A percentile compares a stretch with the other conserved stretches of the same genome.
Evolutionary conservation across 2,113 vertebrate genomes (phyloP).

Genomic region (Etheostoma spectabile): DNA sequence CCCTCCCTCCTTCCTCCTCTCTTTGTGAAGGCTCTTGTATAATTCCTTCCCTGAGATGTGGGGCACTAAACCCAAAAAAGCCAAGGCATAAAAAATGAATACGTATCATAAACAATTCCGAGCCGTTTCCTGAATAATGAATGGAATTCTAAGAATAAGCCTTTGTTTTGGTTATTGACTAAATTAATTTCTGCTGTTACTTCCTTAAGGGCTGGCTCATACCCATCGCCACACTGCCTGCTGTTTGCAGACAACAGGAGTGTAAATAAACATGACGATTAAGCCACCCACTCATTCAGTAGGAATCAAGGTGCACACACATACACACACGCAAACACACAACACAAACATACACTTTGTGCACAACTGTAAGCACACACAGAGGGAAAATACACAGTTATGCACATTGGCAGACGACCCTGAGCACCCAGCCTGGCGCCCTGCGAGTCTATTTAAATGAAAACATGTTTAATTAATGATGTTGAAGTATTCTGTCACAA

Average conservation of each 20-base stretch:
- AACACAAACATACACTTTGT: constrained; percentile 34
- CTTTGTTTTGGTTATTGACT: constrained; percentile 74
- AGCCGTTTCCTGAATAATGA: constrained; percentile 67
- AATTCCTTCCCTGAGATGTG: constrained; percentile 76
- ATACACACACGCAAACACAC: constrained; percentile 26
- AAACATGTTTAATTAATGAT: constrained; percentile 98
- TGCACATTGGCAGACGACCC: constrained; percentile 63
- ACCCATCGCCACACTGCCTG: constrained; percentile 66
- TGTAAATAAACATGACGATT: constrained; percentile 80
- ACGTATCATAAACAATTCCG: constrained; percentile 55
- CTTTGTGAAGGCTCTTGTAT: constrained; percentile 88
- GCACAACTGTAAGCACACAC: constrained; percentile 35
- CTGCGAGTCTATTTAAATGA: constrained; percentile 81
- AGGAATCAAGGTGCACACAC: constrained; percentile 54
- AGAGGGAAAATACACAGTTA: constrained; percentile 43
- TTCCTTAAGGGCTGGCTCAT: constrained; percentile 73
- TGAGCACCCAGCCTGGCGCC: constrained; percentile 68
- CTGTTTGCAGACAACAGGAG: constrained; percentile 76
- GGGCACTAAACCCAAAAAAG: constrained; percentile 64
- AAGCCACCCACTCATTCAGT: constrained; percentile 72
- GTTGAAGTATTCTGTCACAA: constrained; percentile 97
- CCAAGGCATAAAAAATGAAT: constrained; percentile 68
- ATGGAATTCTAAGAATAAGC: constrained; percentile 74
- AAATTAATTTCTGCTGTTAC: constrained; percentile 75
- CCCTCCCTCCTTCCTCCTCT: constrained; percentile 43